Evolutionary conservation across 2,113 vertebrate genomes (phyloP), one percentile per base, ranked within the genome.

Genomic region (Pagrus major): DNA sequence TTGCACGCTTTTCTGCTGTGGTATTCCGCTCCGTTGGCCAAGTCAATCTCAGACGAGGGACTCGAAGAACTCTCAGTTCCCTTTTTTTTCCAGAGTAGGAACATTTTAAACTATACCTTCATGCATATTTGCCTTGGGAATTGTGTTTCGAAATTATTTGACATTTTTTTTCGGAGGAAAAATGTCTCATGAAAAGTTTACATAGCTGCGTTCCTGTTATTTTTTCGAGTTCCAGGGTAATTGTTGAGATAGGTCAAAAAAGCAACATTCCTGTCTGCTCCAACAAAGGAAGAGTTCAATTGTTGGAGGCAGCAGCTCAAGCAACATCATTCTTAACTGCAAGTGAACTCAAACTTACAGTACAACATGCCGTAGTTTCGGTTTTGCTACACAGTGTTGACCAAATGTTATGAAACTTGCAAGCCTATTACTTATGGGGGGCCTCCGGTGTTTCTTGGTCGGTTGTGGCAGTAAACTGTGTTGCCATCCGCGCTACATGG

Each of bases 1-100:
- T 83, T 91, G 83, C 83, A 89, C 65, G 77, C 63, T 81, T 86
- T 81, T 88, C 71, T 85, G 82, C 83, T 72, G 75, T 73, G 49
- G 79, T 83, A 84, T 83, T 88, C 58, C 80, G 61, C 56, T 60
- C 44, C 2, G 35, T 59, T 75, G 56, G 85, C 87, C 69, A 68
- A 78, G 39, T 74, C 33, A 29, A 66, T 54, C 63, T 82, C 69
- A 77, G 42, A 72, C 35, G 44, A 42, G 41, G 41, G 46, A 78
- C 59, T 67, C 33, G 4, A 66, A 63, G 47, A 75, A 85, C 35
- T 42, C 66, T 75, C 20, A 29, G 9, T 42, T 76, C 25, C 15
- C 44, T 31, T 60, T 21, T 60, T 31, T 55, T 71, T 56, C 9
- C 65, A 72, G 33, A 63, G 21, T n/a, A 54, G 54, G 61, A 64